These are phyloP conservation scores for Lagocephalus sceleratus DNA, from an alignment of 2,797 vertebrate species.

Conservation along the genomic window DNA sequence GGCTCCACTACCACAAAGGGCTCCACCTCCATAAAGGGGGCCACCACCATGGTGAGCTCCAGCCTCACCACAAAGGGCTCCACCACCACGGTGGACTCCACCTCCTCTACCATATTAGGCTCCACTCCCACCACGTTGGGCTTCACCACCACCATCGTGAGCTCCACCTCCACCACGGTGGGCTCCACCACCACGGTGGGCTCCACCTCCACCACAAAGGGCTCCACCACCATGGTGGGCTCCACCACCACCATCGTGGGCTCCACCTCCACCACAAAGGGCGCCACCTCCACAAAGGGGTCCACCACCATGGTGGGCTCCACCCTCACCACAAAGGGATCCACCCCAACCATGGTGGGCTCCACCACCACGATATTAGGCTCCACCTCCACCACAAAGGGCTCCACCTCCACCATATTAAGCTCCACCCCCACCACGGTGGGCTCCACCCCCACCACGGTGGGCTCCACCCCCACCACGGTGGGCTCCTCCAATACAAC, in stretches of 20 bases:
- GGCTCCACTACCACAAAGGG: neutral
- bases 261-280: neutral
- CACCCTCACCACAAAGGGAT: accelerated
- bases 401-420: neutral
- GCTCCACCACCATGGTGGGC: too few relatives aligned
- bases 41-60: neutral
- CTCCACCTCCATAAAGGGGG: neutral
- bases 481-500: accelerated
- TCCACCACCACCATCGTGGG: neutral
- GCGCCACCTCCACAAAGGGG: neutral
- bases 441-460: accelerated
- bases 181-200: accelerated
- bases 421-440: accelerated
- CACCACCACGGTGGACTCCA: neutral
- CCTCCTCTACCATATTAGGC: too few relatives aligned
- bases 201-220: accelerated
- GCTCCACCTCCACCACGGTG: accelerated
- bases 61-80: neutral
- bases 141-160: neutral
- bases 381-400: neutral
- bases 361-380: too few relatives aligned
- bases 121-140: neutral
- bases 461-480: neutral
- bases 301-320: neutral
- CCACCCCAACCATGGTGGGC: neutral